Base-by-base conservation (phyloP, 2,888 invertebrate species). In the Nowickia ferox region DNA sequence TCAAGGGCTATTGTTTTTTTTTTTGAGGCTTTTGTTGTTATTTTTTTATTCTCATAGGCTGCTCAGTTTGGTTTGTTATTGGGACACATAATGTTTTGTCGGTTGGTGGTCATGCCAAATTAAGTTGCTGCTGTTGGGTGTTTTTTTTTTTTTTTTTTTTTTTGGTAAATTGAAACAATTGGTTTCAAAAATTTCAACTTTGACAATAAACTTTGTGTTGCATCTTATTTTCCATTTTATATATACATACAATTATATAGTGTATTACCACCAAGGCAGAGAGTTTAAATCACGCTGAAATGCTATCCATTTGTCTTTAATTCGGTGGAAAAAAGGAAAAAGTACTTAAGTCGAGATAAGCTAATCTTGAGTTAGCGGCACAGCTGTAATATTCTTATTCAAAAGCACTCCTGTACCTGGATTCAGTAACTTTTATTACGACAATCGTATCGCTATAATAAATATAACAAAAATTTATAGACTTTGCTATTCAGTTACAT, bases 181-280 rank as follows among this genome's bases (percentile, higher is more conserved):
- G 78, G 6, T 80, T 42, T 46, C 88, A 44, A 75, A 71, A 46
- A 19, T 57, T 68, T 65, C 51, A 75, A 69, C 71, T 76, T 76
- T 86, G 86, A 86, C 86, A 86, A 80, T 83, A 76, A 83, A 80
- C 66, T 79, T 75, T 48, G 55, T 55, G 38, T 69, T 74, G 77
- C 46, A 61, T 75, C 51, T 71, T 75, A 79, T 79, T 84, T 76
- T 84, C 38, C 61, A 75, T 55, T 74, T 48, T 65, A 44, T 65
- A 44, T 86, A 57, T 53, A 87, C 90, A 30, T 30, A 30, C 0
- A 30, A 6, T 0, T 30, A 30, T 30, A 30, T 5, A 30, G 44
- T 86, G 51, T 59, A 61, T 65, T 83, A 87, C 90, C 91, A 90
- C 89, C 89, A 87, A 0, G 0, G 30, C 44, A 71, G 72, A 87